These are phyloP conservation scores for Coelinius sp. DNA, from an alignment of 2,888 invertebrate genomes.

Conservation along the genomic window DNA sequence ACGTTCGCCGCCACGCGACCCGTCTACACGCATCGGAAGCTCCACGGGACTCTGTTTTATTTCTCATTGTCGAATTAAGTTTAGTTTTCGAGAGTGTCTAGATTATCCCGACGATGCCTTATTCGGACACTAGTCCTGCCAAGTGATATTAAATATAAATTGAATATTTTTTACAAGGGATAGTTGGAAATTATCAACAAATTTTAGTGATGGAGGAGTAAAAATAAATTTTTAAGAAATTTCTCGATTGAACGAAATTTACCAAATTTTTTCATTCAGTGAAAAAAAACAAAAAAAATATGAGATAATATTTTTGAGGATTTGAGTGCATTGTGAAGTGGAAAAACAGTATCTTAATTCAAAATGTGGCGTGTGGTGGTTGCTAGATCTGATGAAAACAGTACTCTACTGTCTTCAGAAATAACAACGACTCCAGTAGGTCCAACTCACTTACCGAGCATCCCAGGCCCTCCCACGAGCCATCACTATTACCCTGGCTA, in stretches of 20 bases:
- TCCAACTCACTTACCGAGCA: slow-evolving; percentile 53
- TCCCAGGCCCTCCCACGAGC: slow-evolving; percentile 52
- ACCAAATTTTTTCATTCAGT: neutral
- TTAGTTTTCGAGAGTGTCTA: neutral
- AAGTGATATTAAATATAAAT: no score
- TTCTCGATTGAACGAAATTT: neutral
- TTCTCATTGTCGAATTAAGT: neutral
- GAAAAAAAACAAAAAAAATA: neutral
- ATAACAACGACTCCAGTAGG: slow-evolving; percentile 57
- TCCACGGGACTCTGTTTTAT: neutral
- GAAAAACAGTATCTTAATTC: neutral
- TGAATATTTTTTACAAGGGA: no score
- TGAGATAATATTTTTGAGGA: neutral
- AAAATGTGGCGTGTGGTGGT: slow-evolving; percentile 69
- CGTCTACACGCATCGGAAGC: slow-evolving; percentile 61
- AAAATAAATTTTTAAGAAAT: no score
- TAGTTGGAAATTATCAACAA: neutral
- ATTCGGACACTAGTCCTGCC: no score
- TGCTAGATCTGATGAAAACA: slow-evolving; percentile 67
- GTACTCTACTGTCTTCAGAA: slow-evolving; percentile 65
- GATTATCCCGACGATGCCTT: no score
- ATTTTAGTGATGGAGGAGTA: no score
- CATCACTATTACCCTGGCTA: slow-evolving; percentile 60
- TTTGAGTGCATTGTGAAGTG: neutral
- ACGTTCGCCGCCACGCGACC: slow-evolving; percentile 71